A percentile compares a stretch with the other conserved stretches of the same genome.
Evolutionary conservation across 2,888 invertebrate genomes (phyloP).

Genomic region (Gari tellinella): DNA sequence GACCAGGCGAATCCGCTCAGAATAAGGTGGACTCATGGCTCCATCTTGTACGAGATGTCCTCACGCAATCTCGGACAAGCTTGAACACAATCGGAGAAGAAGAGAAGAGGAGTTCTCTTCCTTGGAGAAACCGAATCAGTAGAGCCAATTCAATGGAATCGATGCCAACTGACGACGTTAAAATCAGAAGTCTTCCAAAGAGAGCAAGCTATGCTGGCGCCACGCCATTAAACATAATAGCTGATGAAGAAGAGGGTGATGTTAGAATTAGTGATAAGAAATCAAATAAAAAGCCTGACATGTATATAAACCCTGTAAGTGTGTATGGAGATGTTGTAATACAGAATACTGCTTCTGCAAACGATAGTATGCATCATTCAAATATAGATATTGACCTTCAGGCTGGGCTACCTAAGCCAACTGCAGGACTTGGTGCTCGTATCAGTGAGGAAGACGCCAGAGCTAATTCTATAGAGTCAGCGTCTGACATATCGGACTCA

Average conservation of each 20-base stretch:
- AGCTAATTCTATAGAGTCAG: slow-evolving; percentile 57
- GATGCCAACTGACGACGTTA: slow-evolving; percentile 29
- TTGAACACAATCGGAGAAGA: slow-evolving; percentile 73
- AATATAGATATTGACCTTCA: slow-evolving; percentile 7
- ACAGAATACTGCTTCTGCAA: slow-evolving; percentile 9
- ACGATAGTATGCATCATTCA: slow-evolving; percentile 6
- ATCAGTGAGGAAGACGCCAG: slow-evolving; percentile 55
- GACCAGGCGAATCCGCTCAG: slow-evolving; percentile 33
- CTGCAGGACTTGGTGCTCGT: slow-evolving; percentile 30
- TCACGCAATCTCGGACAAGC: slow-evolving; percentile 70
- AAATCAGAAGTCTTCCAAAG: slow-evolving; percentile 50
- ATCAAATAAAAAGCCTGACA: neutral
- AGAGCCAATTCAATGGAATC: slow-evolving; percentile 48
- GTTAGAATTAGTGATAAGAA: neutral
- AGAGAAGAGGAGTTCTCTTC: slow-evolving; percentile 65
- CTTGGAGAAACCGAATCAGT: slow-evolving; percentile 53
- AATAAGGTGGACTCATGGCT: slow-evolving; percentile 73
- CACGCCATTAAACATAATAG: slow-evolving; percentile 51
- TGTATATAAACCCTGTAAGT: neutral
- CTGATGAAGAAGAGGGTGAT: slow-evolving; percentile 49
- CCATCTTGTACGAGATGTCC: slow-evolving; percentile 65
- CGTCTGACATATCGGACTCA: slow-evolving; percentile 45
- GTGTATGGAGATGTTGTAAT: neutral
- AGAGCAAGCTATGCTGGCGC: slow-evolving; percentile 50
- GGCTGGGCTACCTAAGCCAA: slow-evolving; percentile 27